Evolutionary conservation across 2,888 invertebrate genomes (phyloP), one percentile per base, ranked within the genome.

Genomic region (Melinaea menophilus): DNA sequence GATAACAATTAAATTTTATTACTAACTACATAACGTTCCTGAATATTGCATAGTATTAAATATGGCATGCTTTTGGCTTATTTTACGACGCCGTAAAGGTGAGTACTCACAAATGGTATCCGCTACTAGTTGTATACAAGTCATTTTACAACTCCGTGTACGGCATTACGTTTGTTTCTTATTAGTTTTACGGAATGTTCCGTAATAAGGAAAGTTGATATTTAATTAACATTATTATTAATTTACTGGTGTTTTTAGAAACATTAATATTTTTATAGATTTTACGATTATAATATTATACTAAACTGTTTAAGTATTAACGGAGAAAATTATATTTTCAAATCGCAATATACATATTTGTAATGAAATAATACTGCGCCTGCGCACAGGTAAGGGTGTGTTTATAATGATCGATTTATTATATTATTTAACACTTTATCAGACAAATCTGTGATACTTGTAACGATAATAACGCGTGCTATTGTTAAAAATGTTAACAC

Each of bases 11-110:
- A 37, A 5, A 37, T 37, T 37, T 37, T 5, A 31, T 37, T 56
- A n/a, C 37, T 48, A 41, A 22, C n/a, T 48, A 7, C n/a, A 58
- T 48, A 33, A 48, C 3, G 11, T 37, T 58, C 13, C 12, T 22
- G 34, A 58, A 13, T 48, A 33, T 33, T 47, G 58, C 45, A 48
- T 45, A 7, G 31, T 12, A 12, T 47, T 31, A 47, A 34, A 47
- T 33, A 34, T 47, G 9, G 9, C 13, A 22, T 56, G 13, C 13
- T 41, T 41, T 22, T 56, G 12, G 22, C 41, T 22, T 56, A 56
- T 56, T 37, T 56, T 13, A 22, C 45, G 45, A 56, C 41, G 34
- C 41, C 56, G 41, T 45, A 51, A 51, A 51, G 51, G 31, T 31
- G 31, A 31, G 31, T 5, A 31, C 51, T 31, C n/a, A 51, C 48